Evolutionary conservation across 2,113 vertebrate species (phyloP).

Genomic region (Xenopus laevis): DNA sequence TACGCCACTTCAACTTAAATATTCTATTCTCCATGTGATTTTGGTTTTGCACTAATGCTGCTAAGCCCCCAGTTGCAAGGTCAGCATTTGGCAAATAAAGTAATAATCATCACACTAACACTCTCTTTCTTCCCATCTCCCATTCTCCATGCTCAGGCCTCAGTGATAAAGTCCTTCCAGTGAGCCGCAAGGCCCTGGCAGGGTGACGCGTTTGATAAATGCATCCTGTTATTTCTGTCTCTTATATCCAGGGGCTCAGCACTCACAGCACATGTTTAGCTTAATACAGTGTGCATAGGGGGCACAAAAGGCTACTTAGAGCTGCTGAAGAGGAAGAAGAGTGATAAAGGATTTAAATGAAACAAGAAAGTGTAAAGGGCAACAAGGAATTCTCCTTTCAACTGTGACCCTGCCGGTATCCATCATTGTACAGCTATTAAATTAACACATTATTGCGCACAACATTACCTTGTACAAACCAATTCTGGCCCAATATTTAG

Average conservation of each 20-base stretch:
- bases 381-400: constrained; percentile 39
- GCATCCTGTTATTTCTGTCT: constrained; percentile 37
- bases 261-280: constrained; percentile 16
- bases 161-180: constrained; percentile 34
- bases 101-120: constrained; percentile 22
- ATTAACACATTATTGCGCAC: constrained; percentile 32
- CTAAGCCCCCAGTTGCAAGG: constrained; percentile 16
- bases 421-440: constrained; percentile 27
- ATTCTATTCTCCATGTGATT: constrained; percentile 1
- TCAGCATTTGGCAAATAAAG: constrained; percentile 31
- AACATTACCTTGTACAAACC: background rate
- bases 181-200: constrained; percentile 10
- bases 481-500: no score
- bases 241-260: constrained; percentile 18
- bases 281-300: constrained; percentile 24
- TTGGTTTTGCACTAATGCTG: constrained; percentile 8
- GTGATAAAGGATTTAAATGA: constrained; percentile 7
- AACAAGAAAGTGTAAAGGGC: constrained; percentile 34
- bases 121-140: constrained; percentile 17
- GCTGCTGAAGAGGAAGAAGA: constrained; percentile 20
- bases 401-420: constrained; percentile 28
- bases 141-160: background rate
- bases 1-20: background rate
- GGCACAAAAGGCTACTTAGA: constrained; percentile 13
- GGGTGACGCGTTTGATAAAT: constrained; percentile 19